phyloP scores from a whole-genome alignment of 1,140 invertebrate genomes.

The Drosophila bifasciata region DNA sequence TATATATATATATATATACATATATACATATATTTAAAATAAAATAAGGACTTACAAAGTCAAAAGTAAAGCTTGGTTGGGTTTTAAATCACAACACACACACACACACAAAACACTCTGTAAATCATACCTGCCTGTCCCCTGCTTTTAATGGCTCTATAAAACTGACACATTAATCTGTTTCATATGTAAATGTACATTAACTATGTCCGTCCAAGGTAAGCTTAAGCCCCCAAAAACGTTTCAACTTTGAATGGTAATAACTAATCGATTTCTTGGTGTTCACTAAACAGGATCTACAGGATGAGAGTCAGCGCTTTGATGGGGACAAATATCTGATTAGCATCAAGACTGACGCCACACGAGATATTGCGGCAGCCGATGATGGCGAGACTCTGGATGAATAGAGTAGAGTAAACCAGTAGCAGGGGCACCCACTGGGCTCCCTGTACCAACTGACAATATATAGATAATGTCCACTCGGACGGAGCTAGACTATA shows the following conservation, averaged over 20 bases:
- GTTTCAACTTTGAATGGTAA: background rate
- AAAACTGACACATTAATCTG: conserved; percentile 17
- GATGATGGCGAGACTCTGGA: conserved; percentile 71
- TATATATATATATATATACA: background rate
- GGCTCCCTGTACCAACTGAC: conserved; percentile 18
- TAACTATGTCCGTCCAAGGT: conserved; percentile 19
- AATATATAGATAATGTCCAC: conserved; percentile 29
- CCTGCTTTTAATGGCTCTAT: conserved; percentile 17
- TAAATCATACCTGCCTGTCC: conserved; percentile 2
- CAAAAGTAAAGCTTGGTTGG: conserved; percentile 47
- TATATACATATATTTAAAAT: conserved; percentile 38
- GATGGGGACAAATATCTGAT: conserved; percentile 82
- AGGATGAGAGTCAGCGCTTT: conserved; percentile 80
- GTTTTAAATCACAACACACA: conserved; percentile 40
- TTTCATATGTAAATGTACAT: conserved; percentile 10
- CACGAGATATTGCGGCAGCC: conserved; percentile 75
- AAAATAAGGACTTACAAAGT: conserved; percentile 68
- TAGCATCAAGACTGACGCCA: conserved; percentile 70
- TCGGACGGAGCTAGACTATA: conserved; percentile 23
- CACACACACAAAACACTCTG: conserved; percentile 18
- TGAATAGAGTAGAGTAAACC: conserved; percentile 46
- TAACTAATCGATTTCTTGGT: conserved; percentile 9
- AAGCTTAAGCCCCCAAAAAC: background rate
- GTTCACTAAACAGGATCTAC: conserved; percentile 67
- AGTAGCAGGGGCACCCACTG: background rate